phyloP scores from a whole-genome alignment of 2,888 invertebrate species.

The Nephrotoma guestfalica region DNA sequence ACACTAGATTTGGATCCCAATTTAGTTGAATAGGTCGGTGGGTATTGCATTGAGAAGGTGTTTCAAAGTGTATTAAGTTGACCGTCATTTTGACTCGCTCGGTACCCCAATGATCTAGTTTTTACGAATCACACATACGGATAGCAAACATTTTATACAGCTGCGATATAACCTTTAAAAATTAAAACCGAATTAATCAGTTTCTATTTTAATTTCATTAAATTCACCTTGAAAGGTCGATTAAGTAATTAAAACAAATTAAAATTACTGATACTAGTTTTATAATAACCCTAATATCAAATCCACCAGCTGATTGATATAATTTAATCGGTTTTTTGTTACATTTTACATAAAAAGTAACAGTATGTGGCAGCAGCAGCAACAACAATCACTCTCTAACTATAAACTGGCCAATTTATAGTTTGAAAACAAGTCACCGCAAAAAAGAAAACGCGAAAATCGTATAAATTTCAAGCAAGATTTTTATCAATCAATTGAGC shows the following conservation, averaged over 20 bases:
- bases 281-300: not conserved
- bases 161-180: not conserved
- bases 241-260: not conserved
- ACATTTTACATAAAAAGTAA: not conserved
- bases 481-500: not conserved
- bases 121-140: not conserved
- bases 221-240: constrained; percentile 1
- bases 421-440: not conserved
- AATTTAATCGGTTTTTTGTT: not conserved
- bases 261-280: not conserved
- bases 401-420: not conserved
- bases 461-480: not conserved
- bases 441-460: not conserved
- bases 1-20: too few relatives aligned
- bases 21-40: too few relatives aligned
- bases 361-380: not conserved
- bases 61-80: too few relatives aligned
- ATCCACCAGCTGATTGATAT: not conserved
- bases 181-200: not conserved
- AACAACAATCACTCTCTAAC: not conserved
- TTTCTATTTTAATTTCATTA: not conserved
- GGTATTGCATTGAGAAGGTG: too few relatives aligned
- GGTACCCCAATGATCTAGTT: not conserved
- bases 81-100: too few relatives aligned
- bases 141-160: not conserved